Conservation (phyloP, 2,888 invertebrate genomes). For the Protula sp. region DNA sequence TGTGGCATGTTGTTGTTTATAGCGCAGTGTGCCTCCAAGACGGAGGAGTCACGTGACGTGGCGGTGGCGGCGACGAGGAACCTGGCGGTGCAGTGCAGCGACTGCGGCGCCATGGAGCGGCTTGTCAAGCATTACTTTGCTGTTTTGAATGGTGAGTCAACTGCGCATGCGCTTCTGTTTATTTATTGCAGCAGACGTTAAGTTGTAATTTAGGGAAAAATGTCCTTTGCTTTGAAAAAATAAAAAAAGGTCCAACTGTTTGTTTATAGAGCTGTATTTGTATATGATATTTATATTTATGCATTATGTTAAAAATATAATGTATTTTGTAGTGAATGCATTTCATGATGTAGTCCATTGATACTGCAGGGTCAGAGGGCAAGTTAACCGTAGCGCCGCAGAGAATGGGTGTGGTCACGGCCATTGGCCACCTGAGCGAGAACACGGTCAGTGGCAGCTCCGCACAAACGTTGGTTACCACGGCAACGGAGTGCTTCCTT, state of each 20-base stretch:
- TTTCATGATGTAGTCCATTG: too few species aligned
- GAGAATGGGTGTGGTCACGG: constrained; percentile 74
- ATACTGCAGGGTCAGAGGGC: constrained; percentile 71
- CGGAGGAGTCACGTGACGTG: constrained; percentile 69
- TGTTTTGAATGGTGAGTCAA: constrained; percentile 68
- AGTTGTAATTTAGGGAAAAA: too few species aligned
- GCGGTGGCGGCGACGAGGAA: constrained; percentile 69
- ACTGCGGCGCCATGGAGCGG: constrained; percentile 63
- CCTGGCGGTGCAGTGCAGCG: constrained; percentile 69
- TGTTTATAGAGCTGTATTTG: too few species aligned
- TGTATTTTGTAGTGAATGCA: too few species aligned
- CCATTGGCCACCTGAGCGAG: constrained; percentile 69
- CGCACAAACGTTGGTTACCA: constrained; percentile 61
- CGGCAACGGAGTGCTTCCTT: constrained; percentile 65
- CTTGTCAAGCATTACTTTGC: constrained; percentile 66
- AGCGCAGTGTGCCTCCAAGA: constrained; percentile 81
- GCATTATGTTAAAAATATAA: too few species aligned
- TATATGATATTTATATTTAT: too few species aligned
- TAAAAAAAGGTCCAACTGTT: too few species aligned
- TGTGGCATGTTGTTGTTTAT: too few species aligned
- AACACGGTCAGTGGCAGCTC: constrained; percentile 63
- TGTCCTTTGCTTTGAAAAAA: too few species aligned
- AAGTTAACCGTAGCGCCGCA: constrained; percentile 84
- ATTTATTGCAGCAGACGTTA: too few species aligned
- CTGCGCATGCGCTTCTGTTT: too few species aligned